Evolutionary conservation across 2,888 invertebrate species (phyloP).

Genomic region (Adela reaumurella): DNA sequence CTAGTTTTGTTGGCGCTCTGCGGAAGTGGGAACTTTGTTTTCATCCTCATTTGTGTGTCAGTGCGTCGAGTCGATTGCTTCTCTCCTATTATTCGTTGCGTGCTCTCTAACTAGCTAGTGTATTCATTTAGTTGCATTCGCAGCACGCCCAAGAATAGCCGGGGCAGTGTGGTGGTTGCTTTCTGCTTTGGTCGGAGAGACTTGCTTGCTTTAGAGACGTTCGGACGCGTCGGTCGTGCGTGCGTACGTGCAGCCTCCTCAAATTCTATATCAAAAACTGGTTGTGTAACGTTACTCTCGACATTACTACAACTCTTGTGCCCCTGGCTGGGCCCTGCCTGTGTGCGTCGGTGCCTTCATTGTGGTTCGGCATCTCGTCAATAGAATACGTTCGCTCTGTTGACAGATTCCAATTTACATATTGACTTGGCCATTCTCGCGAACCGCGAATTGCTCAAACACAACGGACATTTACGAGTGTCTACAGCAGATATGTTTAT

Average conservation of each 20-base stretch:
- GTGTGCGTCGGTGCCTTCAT: conserved; percentile 13
- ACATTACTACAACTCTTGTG: too few relatives aligned
- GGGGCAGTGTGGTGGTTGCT: conserved; percentile 25
- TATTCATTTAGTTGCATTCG: conserved; percentile 38
- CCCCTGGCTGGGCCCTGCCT: conserved; percentile 21
- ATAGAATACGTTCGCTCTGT: conserved; percentile 12
- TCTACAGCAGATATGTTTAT: background rate
- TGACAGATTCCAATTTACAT: conserved; percentile 23
- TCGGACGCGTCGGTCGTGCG: background rate
- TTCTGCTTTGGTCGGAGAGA: conserved; percentile 24
- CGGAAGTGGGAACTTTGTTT: conserved; percentile 32
- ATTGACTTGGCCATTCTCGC: conserved; percentile 20
- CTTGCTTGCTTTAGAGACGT: conserved; percentile 9
- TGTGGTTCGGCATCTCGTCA: conserved; percentile 12
- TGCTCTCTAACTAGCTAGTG: too few relatives aligned
- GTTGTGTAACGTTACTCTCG: conserved; percentile 27
- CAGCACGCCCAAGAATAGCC: conserved; percentile 47
- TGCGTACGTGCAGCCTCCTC: background rate
- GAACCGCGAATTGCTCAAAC: background rate
- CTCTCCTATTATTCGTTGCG: conserved; percentile 34
- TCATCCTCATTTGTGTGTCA: conserved; percentile 30
- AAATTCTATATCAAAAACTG: conserved; percentile 18
- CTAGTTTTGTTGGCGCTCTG: conserved; percentile 25
- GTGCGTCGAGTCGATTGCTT: conserved; percentile 20
- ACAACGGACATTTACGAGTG: background rate